These are phyloP conservation scores for Siphamia tubifer DNA, from an alignment of 2,113 vertebrate genomes.

Conservation along the genomic window DNA sequence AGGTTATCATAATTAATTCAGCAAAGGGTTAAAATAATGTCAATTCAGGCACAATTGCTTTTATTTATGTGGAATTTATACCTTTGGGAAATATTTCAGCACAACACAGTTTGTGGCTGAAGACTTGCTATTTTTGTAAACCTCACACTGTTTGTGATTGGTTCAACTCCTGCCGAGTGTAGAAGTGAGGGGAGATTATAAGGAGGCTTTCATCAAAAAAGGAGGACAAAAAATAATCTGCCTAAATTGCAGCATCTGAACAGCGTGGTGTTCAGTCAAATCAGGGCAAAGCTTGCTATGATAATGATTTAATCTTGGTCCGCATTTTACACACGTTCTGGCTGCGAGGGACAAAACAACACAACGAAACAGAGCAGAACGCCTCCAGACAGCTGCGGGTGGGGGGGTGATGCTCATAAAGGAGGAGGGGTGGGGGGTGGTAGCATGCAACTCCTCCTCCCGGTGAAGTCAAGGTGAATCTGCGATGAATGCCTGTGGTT, in stretches of 20 bases:
- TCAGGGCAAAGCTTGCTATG: background rate
- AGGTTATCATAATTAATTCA: too few relatives aligned
- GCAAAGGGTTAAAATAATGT: too few relatives aligned
- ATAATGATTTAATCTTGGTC: slow-evolving; percentile 1
- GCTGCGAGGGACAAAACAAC: background rate
- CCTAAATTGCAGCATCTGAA: slow-evolving; percentile 2
- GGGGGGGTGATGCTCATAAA: background rate
- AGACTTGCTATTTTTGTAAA: slow-evolving; percentile 4
- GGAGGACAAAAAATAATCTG: background rate
- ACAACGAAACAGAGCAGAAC: slow-evolving; percentile 39
- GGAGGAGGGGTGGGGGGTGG: background rate
- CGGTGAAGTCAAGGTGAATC: slow-evolving; percentile 32
- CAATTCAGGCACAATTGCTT: too few relatives aligned
- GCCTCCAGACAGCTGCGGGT: slow-evolving; percentile 20
- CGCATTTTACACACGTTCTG: slow-evolving; percentile 10
- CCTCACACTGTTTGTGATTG: slow-evolving; percentile 1
- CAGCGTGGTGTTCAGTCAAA: slow-evolving; percentile 5
- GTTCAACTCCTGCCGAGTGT: background rate
- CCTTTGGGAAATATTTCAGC: background rate
- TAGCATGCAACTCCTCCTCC: background rate
- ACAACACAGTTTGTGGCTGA: background rate
- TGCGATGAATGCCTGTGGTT: slow-evolving; percentile 19
- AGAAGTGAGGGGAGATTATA: slow-evolving; percentile 2
- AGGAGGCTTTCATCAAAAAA: slow-evolving; percentile 4
- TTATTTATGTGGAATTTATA: too few relatives aligned